Percentiles rank a stretch among this genome's conserved stretches.
These are phyloP conservation scores for Apodemia mormo DNA, from an alignment of 2,888 invertebrate genomes.

Conservation along the genomic window DNA sequence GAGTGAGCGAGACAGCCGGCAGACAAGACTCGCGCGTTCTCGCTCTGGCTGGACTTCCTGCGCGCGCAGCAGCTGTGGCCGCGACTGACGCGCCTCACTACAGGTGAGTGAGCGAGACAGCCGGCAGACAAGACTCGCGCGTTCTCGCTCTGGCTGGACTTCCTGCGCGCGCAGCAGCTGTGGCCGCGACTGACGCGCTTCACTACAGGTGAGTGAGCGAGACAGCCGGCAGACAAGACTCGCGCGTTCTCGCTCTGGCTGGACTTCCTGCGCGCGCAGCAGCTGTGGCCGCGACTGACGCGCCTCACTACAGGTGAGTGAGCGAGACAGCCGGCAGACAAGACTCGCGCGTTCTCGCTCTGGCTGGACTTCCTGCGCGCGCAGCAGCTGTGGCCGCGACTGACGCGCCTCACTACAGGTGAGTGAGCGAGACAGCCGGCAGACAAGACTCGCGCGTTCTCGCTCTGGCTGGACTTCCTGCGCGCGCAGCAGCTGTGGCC, in stretches of 20 bases:
- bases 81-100: slow-evolving; percentile 69
- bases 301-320: slow-evolving; percentile 41
- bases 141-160: slow-evolving; percentile 87
- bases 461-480: slow-evolving; percentile 89
- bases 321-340: too few species aligned
- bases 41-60: slow-evolving; percentile 89
- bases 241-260: slow-evolving; percentile 89
- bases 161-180: slow-evolving; percentile 85
- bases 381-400: slow-evolving; percentile 84
- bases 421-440: too few species aligned
- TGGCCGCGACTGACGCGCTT: slow-evolving; percentile 82
- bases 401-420: slow-evolving; percentile 60
- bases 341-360: slow-evolving; percentile 89
- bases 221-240: slow-evolving; percentile 84
- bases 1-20: too few species aligned
- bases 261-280: slow-evolving; percentile 87
- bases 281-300: slow-evolving; percentile 84
- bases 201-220: slow-evolving; percentile 29
- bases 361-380: slow-evolving; percentile 89
- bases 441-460: slow-evolving; percentile 86
- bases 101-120: too few species aligned
- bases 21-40: slow-evolving; percentile 92
- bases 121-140: slow-evolving; percentile 89
- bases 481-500: slow-evolving; percentile 85
- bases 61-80: slow-evolving; percentile 85